These are phyloP conservation scores for cat (Felis catus) DNA, from an alignment of 2,113 vertebrate species.

Conservation along the genomic window DNA sequence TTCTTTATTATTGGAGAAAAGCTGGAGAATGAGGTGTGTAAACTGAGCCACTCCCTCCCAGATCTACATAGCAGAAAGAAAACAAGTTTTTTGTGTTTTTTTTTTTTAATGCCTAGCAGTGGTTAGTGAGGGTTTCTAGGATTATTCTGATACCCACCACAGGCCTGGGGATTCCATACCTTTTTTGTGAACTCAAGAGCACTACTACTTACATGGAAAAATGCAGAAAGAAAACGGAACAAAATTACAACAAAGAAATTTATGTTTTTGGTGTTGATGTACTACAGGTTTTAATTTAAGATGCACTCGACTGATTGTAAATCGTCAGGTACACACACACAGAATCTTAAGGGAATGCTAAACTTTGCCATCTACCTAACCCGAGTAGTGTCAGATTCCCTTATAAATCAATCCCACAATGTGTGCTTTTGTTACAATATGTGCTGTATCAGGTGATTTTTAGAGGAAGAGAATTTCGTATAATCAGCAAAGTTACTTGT, in stretches of 20 bases:
- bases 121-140: background rate
- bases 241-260: conserved; percentile 3
- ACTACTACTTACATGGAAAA: background rate
- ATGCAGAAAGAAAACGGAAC: background rate
- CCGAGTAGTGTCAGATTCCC: background rate
- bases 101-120: background rate
- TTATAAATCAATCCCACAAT: conserved; percentile 38
- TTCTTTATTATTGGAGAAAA: background rate
- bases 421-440: conserved; percentile 47
- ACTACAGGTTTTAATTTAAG: conserved; percentile 57
- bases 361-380: background rate
- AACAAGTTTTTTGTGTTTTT: no score
- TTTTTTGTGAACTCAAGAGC: background rate
- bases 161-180: background rate
- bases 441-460: conserved; percentile 37
- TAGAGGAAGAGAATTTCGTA: conserved; percentile 41
- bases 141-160: background rate
- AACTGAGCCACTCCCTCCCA: background rate
- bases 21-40: background rate
- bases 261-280: conserved; percentile 18
- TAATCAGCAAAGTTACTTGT: conserved; percentile 46
- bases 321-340: background rate
- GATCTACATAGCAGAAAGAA: background rate
- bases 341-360: conserved; percentile 24
- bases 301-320: conserved; percentile 31